Evolutionary conservation across 2,113 vertebrate species (phyloP).

Genomic region (Ranitomeya imitator): DNA sequence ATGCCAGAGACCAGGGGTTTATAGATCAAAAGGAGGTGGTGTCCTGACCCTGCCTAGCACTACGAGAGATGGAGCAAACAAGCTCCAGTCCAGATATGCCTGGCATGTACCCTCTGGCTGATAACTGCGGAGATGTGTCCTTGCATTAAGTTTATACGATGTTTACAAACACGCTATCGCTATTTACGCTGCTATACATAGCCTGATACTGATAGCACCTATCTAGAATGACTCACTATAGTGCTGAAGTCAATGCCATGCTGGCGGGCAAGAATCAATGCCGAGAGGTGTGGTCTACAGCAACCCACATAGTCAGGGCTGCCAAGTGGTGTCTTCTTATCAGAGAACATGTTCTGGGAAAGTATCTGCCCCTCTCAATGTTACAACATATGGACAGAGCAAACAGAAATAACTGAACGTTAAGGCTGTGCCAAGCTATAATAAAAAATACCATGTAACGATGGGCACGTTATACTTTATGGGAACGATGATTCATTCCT

Average conservation of each 20-base stretch:
- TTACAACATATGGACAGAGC: conserved; percentile 58
- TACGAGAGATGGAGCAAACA: neutral
- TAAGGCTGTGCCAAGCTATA: conserved; percentile 38
- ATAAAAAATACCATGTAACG: conserved; percentile 34
- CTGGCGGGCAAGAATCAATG: conserved; percentile 58
- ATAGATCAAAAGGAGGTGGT: conserved; percentile 61
- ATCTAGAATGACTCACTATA: conserved; percentile 54
- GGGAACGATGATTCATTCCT: neutral
- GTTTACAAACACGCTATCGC: conserved; percentile 54
- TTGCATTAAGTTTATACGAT: conserved; percentile 60
- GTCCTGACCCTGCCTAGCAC: conserved; percentile 56
- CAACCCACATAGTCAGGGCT: conserved; percentile 36
- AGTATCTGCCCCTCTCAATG: conserved; percentile 51
- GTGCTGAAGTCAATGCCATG: conserved; percentile 52
- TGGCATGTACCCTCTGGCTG: conserved; percentile 10
- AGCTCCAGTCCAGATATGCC: neutral
- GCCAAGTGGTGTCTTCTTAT: conserved; percentile 57
- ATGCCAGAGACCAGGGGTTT: conserved; percentile 61
- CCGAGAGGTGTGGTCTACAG: conserved; percentile 51
- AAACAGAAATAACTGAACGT: conserved; percentile 52
- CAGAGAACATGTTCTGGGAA: conserved; percentile 57
- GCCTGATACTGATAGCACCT: conserved; percentile 54
- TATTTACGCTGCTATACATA: conserved; percentile 60
- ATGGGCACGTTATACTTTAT: conserved; percentile 25
- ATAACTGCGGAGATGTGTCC: conserved; percentile 9